Conservation (phyloP, 2,113 vertebrate genomes). For the Callionymus lyra region DNA sequence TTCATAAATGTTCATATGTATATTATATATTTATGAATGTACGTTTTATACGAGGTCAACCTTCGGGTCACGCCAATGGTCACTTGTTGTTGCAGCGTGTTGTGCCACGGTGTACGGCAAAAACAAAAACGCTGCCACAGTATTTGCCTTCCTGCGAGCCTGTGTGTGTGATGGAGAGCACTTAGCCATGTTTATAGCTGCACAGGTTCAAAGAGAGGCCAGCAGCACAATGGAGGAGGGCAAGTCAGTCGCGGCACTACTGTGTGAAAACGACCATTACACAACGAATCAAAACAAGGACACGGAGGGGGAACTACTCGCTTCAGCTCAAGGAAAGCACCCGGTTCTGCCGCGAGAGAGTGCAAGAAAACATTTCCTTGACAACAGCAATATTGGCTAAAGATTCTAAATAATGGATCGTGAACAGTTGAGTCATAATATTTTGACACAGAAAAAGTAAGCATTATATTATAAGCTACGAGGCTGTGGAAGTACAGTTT, state of each 20-base stretch:
- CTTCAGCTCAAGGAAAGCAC: conserved; percentile 43
- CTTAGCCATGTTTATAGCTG: conserved; percentile 59
- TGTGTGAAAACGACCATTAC: conserved; percentile 50
- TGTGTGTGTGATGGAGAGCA: conserved; percentile 51
- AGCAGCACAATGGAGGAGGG: conserved; percentile 53
- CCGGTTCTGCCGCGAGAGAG: conserved; percentile 15
- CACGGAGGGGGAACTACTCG: conserved; percentile 20
- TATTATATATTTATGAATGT: too few relatives aligned
- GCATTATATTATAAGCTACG: too few relatives aligned
- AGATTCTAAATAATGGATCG: conserved; percentile 22
- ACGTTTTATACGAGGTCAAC: too few relatives aligned
- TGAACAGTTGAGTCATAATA: conserved; percentile 16
- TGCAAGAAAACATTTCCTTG: conserved; percentile 45
- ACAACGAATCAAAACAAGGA: conserved; percentile 47
- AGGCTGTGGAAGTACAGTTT: too few relatives aligned
- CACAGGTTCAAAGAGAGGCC: conserved; percentile 61
- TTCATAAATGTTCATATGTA: too few relatives aligned
- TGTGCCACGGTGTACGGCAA: conserved; percentile 33
- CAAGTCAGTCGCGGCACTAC: conserved; percentile 38
- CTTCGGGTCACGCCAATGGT: too few relatives aligned
- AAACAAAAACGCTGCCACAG: conserved; percentile 59
- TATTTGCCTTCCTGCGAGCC: conserved; percentile 47
- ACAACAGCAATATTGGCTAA: conserved; percentile 26
- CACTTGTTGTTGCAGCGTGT: conserved; percentile 7
- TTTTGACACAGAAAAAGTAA: conserved; percentile 12